Percentiles rank a stretch among this genome's conserved stretches.
These are phyloP conservation scores for Henricia sp. DNA, from an alignment of 53 echinoderm and acorn worm species.

Conservation along the genomic window DNA sequence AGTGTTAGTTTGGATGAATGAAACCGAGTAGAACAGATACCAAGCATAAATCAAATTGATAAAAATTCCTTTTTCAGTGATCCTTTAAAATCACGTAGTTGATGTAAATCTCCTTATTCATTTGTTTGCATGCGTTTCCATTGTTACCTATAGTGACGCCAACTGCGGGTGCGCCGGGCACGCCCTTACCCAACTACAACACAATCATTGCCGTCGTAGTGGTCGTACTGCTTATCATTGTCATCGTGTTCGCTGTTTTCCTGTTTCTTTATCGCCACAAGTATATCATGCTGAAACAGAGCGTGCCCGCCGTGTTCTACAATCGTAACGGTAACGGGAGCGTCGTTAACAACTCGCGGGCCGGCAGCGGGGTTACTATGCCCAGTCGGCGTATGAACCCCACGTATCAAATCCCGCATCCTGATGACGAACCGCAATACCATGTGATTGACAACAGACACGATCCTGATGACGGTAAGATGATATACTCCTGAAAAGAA, in stretches of 20 bases:
- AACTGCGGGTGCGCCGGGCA: slow-evolving; percentile 43
- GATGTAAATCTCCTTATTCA: neutral
- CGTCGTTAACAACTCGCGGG: slow-evolving; percentile 36
- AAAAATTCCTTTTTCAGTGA: no score
- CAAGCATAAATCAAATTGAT: no score
- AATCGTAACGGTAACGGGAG: slow-evolving; percentile 69
- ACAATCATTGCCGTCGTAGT: slow-evolving; percentile 73
- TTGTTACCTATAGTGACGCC: neutral
- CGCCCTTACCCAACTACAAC: slow-evolving; percentile 43
- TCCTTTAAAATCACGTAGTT: no score
- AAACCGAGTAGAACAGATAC: no score
- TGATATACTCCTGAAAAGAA: no score
- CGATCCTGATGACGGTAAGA: slow-evolving; percentile 81
- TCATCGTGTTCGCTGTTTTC: slow-evolving; percentile 79
- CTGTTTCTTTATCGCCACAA: slow-evolving; percentile 93
- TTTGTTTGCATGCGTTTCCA: neutral
- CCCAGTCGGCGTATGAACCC: slow-evolving; percentile 88
- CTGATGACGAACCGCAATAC: slow-evolving; percentile 93
- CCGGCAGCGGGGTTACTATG: slow-evolving; percentile 35
- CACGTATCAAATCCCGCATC: slow-evolving; percentile 96
- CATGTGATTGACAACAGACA: slow-evolving; percentile 94
- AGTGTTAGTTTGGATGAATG: no score
- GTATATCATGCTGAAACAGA: slow-evolving; percentile 91
- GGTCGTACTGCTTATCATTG: slow-evolving; percentile 73
- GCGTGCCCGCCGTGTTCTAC: slow-evolving; percentile 79